A percentile compares a stretch with the other conserved stretches of the same genome.
phyloP scores from a whole-genome alignment of 2,888 invertebrate genomes.

The Cactoblastis cactorum region DNA sequence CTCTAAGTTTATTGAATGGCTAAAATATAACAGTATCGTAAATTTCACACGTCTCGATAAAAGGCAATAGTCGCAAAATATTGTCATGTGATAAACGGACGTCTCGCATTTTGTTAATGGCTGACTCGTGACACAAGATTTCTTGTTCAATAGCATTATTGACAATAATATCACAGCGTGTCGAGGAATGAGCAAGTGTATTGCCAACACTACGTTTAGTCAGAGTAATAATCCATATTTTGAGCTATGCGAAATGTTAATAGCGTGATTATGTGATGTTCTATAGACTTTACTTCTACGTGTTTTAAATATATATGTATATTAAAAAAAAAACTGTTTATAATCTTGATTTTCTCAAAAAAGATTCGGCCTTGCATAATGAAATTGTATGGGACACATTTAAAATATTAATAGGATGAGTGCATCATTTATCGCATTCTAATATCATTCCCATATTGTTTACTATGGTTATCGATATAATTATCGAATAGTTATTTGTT shows the following conservation, averaged over 20 bases:
- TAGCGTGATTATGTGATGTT: background rate
- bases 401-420: no score
- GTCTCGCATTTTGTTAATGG: conserved; percentile 45
- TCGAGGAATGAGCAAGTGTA: conserved; percentile 10
- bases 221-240: conserved; percentile 3
- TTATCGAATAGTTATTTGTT: no score
- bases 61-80: conserved; percentile 22
- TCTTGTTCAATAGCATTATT: conserved; percentile 31
- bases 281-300: no score
- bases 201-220: conserved; percentile 4
- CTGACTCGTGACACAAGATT: conserved; percentile 49
- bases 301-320: no score
- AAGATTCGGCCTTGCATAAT: no score
- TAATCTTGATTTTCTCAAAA: no score
- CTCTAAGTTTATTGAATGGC: conserved; percentile 1
- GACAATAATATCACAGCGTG: conserved; percentile 24
- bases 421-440: no score
- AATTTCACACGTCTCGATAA: background rate
- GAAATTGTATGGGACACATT: no score
- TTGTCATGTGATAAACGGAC: conserved; percentile 35
- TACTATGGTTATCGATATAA: no score
- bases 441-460: no score
- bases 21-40: conserved; percentile 6
- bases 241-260: background rate
- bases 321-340: no score